Evolutionary conservation across 2,888 invertebrate genomes (phyloP), one percentile per base, ranked within the genome.

Genomic region (Agrochola circellaris): DNA sequence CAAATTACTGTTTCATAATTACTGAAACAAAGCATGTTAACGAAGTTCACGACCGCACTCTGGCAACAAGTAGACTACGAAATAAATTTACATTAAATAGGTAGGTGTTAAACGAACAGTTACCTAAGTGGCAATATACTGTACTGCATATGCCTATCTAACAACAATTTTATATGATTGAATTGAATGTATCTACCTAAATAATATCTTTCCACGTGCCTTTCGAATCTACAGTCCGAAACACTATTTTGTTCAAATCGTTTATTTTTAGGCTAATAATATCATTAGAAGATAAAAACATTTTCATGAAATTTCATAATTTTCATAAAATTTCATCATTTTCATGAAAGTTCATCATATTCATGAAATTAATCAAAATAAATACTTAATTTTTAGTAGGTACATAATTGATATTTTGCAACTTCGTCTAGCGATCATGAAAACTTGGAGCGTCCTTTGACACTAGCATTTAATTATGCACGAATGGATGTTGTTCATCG

Each of bases 31-130:
- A 76, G 75, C 73, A 84, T 75, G 73, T 84, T 90, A 88, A 77
- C 83, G 82, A 86, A 85, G 84, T 86, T 83, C 58, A 56, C 67
- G 65, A 84, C 86, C 85, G 75, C 83, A 84, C 82, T 81, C 76
- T 73, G 51, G 72, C 67, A 30, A 78, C 71, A 82, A 83, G 67
- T 38, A 58, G 62, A 81, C 82, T 73, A 82, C 26, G 17, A 58
- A 30, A 77, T 77, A 76, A 79, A 82, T 80, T 77, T 42, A 75
- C 51, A 51, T 51, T 20, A 67, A 74, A 54, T 68, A 62, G 13
- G 5, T 66, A 56, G 23, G 7, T 56, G 58, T 56, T 11, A 26
- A 1, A 45, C 23, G 34, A 60, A 65, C 17, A 70, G 45, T 51
- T 67, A n/a, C n/a, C n/a, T n/a, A 54, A 42, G 42, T 30, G 11